phyloP scores from a whole-genome alignment of 1,140 invertebrate genomes.

The Riptortus pedestris region DNA sequence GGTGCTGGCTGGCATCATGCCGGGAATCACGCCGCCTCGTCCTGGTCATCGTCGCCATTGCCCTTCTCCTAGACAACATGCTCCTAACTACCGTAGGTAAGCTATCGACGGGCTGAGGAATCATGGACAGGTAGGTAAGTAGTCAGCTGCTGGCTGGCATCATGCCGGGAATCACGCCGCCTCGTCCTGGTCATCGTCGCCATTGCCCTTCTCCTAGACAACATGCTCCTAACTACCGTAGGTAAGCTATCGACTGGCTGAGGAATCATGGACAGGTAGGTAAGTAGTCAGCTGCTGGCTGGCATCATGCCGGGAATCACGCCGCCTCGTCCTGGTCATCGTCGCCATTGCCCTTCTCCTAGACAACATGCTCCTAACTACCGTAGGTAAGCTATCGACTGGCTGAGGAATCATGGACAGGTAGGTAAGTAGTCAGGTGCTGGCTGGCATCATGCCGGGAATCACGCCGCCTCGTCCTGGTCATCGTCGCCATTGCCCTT shows the following conservation, averaged over 20 bases:
- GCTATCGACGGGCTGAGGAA: no score
- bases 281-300: slow-evolving; percentile 32
- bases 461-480: slow-evolving; percentile 82
- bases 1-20: slow-evolving; percentile 39
- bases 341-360: slow-evolving; percentile 95
- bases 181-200: slow-evolving; percentile 95
- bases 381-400: slow-evolving; percentile 61
- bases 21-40: slow-evolving; percentile 86
- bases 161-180: slow-evolving; percentile 75
- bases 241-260: slow-evolving; percentile 58
- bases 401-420: no score
- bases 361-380: slow-evolving; percentile 76
- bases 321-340: slow-evolving; percentile 88
- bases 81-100: slow-evolving; percentile 71
- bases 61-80: slow-evolving; percentile 88
- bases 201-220: slow-evolving; percentile 94
- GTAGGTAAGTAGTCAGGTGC: slow-evolving; percentile 30
- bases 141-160: slow-evolving; percentile 31
- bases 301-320: slow-evolving; percentile 64
- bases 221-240: slow-evolving; percentile 65
- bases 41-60: slow-evolving; percentile 95
- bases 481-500: slow-evolving; percentile 96
- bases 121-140: no score
- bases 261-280: no score
- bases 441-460: slow-evolving; percentile 52